A percentile compares a stretch with the other conserved stretches of the same genome.
These are phyloP conservation scores for Zoanthus sansibaricus DNA, from an alignment of 92 coral and sea anemone genomes.

Conservation along the genomic window DNA sequence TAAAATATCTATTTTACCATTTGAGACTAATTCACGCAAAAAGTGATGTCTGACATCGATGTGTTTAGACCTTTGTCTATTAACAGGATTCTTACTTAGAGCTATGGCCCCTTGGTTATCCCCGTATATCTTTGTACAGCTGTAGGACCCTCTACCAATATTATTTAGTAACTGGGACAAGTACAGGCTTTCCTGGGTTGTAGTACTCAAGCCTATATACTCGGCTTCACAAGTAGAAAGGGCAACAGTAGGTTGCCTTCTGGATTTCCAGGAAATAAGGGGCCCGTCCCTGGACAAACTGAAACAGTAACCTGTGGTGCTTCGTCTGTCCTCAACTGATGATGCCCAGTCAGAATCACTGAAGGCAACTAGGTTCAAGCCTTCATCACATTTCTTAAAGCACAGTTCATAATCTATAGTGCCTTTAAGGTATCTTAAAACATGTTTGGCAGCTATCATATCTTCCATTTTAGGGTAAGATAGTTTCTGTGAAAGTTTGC, in stretches of 20 bases:
- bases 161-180: slow-evolving; percentile 44
- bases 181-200: slow-evolving; percentile 57
- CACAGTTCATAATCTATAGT: neutral
- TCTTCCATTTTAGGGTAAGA: neutral
- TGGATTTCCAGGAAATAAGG: slow-evolving; percentile 6
- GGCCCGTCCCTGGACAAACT: neutral
- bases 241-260: slow-evolving; percentile 5
- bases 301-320: neutral
- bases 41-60: slow-evolving; percentile 40
- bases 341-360: too few species aligned
- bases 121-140: slow-evolving; percentile 34
- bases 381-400: neutral
- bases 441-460: slow-evolving; percentile 1
- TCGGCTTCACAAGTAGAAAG: slow-evolving; percentile 35
- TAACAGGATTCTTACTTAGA: slow-evolving; percentile 26
- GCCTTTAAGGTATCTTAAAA: slow-evolving; percentile 1
- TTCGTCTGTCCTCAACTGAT: neutral
- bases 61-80: slow-evolving; percentile 54
- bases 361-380: too few species aligned
- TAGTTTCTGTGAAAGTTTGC: neutral
- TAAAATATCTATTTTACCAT: slow-evolving; percentile 1
- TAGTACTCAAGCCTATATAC: slow-evolving; percentile 30
- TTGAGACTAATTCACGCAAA: slow-evolving; percentile 4
- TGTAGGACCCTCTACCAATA: slow-evolving; percentile 20
- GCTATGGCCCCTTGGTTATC: slow-evolving; percentile 57